phyloP scores from a whole-genome alignment of 30 jellyfish, hydroid and myxozoan genomes.

The Nemopilema nomurai region DNA sequence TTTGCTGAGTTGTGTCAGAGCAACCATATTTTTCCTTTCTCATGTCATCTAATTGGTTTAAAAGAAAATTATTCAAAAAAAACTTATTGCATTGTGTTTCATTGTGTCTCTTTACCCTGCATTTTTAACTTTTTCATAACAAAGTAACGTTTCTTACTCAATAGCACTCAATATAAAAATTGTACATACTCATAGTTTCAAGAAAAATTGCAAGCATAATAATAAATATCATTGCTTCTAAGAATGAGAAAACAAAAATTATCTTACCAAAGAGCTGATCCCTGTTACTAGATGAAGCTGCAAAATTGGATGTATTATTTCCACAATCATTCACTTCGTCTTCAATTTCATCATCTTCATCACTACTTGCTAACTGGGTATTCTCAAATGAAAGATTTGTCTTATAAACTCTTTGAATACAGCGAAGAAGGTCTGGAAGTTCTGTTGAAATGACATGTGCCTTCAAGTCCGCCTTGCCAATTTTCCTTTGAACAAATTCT shows the following conservation, averaged over 20 bases:
- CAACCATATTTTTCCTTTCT: neutral
- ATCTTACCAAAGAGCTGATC: neutral
- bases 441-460: conserved; percentile 67
- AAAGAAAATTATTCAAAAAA: too few relatives aligned
- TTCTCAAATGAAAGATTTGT: conserved; percentile 49
- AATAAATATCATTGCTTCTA: too few relatives aligned
- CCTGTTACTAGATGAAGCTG: neutral
- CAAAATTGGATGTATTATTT: neutral
- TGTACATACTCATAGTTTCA: too few relatives aligned
- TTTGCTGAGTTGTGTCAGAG: neutral
- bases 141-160: too few relatives aligned
- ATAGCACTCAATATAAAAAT: too few relatives aligned
- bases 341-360: conserved; percentile 29
- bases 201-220: too few relatives aligned
- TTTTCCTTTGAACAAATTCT: conserved; percentile 43
- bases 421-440: conserved; percentile 44
- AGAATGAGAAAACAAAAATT: neutral
- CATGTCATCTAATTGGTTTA: neutral
- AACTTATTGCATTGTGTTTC: too few relatives aligned
- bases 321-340: neutral
- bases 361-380: conserved; percentile 38
- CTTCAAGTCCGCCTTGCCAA: conserved; percentile 68
- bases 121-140: too few relatives aligned
- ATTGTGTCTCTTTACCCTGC: too few relatives aligned
- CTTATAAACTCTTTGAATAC: conserved; percentile 37